Percentiles rank a stretch among this genome's conserved stretches.
phyloP scores from a whole-genome alignment of 2,797 vertebrate species.

The Caiman crocodilus region DNA sequence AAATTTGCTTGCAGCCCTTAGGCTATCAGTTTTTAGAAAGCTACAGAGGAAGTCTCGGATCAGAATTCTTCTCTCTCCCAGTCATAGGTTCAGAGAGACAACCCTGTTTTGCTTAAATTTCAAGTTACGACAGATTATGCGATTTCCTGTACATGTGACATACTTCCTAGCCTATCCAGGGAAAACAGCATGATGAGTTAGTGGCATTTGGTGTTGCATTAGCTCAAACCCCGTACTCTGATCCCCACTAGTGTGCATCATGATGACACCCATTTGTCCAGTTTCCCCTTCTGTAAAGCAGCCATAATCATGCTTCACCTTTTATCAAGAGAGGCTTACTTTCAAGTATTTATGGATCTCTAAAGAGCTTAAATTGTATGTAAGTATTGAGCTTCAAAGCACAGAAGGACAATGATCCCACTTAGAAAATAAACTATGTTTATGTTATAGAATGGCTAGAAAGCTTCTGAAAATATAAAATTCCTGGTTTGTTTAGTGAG shows the following conservation, averaged over 20 bases:
- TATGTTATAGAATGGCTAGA: slow-evolving; percentile 19
- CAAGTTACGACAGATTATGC: no score
- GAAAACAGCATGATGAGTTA: no score
- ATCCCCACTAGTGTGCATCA: no score
- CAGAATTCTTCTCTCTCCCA: no score
- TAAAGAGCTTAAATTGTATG: slow-evolving; percentile 13
- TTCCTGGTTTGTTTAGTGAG: slow-evolving; percentile 22
- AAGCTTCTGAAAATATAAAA: slow-evolving; percentile 47
- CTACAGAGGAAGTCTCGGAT: neutral
- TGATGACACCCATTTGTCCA: neutral
- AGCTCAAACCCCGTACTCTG: no score
- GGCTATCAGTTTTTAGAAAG: neutral
- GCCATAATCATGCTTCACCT: slow-evolving; percentile 1
- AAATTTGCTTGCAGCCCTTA: neutral
- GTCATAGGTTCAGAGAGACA: no score
- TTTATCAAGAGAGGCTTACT: slow-evolving; percentile 15
- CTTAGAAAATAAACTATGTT: slow-evolving; percentile 24
- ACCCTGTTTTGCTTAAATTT: no score
- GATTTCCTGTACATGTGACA: no score
- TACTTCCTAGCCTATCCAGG: no score
- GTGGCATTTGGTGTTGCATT: no score
- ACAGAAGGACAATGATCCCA: neutral
- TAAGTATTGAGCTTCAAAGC: slow-evolving; percentile 1
- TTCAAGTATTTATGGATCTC: neutral
- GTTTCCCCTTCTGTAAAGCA: slow-evolving; percentile 22